These are phyloP conservation scores for Tadarida brasiliensis DNA, from an alignment of 2,797 vertebrate genomes.

Conservation along the genomic window DNA sequence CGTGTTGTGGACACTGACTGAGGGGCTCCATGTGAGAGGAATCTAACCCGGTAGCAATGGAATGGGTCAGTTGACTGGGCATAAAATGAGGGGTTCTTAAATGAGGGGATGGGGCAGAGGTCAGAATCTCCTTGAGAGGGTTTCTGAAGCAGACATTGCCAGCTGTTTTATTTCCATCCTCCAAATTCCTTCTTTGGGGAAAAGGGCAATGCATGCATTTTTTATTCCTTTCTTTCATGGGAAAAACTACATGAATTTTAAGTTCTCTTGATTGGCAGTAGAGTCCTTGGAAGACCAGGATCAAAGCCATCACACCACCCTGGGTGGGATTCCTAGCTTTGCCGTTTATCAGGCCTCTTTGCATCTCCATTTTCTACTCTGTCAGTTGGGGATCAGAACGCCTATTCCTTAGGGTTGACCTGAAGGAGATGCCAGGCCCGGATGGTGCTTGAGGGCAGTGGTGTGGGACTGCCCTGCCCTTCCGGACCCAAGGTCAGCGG, in stretches of 20 bases:
- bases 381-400: background rate
- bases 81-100: background rate
- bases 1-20: background rate
- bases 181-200: background rate
- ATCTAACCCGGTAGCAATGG: background rate
- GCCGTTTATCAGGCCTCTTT: background rate
- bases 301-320: background rate
- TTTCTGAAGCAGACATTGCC: background rate
- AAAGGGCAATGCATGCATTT: background rate
- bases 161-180: background rate
- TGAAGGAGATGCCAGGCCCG: background rate
- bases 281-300: background rate
- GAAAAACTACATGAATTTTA: background rate
- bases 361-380: background rate
- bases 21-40: background rate
- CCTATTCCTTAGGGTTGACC: background rate
- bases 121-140: background rate
- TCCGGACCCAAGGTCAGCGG: background rate
- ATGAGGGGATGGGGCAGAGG: background rate
- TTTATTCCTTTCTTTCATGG: background rate
- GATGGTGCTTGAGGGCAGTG: background rate
- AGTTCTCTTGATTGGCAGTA: background rate
- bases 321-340: background rate
- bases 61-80: background rate
- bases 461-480: too few species aligned